Percentiles rank a stretch among this genome's conserved stretches.
Conservation (phyloP, 2,888 invertebrate species). For the Dasypogon diadema region DNA sequence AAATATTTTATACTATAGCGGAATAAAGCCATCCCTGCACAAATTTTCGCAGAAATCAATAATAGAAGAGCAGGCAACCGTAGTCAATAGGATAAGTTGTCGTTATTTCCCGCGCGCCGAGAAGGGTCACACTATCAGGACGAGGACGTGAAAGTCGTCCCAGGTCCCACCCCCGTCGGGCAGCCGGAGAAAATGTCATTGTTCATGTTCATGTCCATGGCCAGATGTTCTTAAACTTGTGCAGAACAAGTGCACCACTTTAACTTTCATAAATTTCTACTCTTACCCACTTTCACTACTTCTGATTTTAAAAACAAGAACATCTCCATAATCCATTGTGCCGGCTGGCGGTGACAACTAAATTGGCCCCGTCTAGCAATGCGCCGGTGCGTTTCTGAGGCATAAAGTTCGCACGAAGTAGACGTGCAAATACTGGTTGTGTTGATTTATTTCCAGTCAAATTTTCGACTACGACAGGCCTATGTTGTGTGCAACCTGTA, state of each 20-base stretch:
- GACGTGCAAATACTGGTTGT: not conserved
- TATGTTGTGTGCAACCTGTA: not conserved
- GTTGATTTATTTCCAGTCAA: conserved; percentile 5
- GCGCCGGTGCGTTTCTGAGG: conserved; percentile 28
- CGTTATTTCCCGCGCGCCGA: conserved; percentile 18
- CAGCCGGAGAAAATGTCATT: not conserved
- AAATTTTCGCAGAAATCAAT: conserved; percentile 43
- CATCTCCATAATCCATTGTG: conserved; percentile 13
- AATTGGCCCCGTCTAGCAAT: conserved; percentile 2
- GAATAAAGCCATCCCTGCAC: conserved; percentile 31
- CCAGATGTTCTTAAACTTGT: conserved; percentile 4
- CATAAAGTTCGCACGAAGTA: not conserved
- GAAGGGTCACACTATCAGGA: conserved; percentile 38
- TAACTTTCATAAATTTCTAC: conserved; percentile 8
- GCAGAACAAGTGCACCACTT: not conserved
- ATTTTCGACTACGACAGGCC: not conserved
- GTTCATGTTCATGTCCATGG: not conserved
- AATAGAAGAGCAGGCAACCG: conserved; percentile 40
- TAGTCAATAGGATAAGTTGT: conserved; percentile 16
- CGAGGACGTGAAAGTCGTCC: conserved; percentile 3
- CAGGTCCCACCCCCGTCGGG: not conserved
- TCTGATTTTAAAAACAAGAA: conserved; percentile 1
- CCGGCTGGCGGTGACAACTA: conserved; percentile 15
- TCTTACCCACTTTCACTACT: conserved; percentile 44
- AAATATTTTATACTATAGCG: conserved; percentile 6